Conservation (phyloP, 2,113 vertebrate genomes). For the Peromyscus leucopus region DNA sequence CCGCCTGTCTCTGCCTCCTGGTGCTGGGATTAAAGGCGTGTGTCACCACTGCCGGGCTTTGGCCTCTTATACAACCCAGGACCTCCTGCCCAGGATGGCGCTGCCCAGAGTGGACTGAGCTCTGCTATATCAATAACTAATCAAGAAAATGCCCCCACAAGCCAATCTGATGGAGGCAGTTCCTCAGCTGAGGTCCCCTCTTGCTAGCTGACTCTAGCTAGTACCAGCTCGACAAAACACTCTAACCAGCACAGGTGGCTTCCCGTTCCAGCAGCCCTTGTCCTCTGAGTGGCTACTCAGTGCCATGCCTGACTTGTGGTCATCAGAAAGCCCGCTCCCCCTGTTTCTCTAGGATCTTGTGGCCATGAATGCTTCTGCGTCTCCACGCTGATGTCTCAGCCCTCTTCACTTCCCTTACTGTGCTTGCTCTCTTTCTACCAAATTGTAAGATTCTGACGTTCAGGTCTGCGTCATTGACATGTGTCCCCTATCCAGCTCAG, state of each 20-base stretch:
- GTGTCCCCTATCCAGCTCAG: accelerated
- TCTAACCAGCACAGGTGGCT: not conserved
- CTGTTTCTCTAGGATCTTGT: not conserved
- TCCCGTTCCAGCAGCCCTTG: not conserved
- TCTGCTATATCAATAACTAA: not conserved
- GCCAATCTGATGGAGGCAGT: not conserved
- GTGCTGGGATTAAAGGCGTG: not conserved
- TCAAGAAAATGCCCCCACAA: not conserved
- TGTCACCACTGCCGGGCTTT: not conserved
- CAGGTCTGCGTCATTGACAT: not conserved
- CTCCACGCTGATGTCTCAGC: not conserved
- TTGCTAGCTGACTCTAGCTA: not conserved
- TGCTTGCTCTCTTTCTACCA: not conserved
- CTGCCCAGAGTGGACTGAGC: not conserved
- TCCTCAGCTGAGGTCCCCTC: not conserved
- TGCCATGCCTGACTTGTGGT: no score
- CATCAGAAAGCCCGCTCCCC: not conserved
- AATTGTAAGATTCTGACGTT: not conserved
- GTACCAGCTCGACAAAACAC: not conserved
- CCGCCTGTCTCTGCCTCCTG: not conserved
- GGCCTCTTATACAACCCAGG: not conserved
- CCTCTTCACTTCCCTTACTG: not conserved
- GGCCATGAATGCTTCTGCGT: not conserved
- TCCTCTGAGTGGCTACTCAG: not conserved
- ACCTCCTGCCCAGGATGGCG: not conserved